Conservation (phyloP, 37 sponge, comb jelly and placozoan species). For the Bolinopsis microptera region DNA sequence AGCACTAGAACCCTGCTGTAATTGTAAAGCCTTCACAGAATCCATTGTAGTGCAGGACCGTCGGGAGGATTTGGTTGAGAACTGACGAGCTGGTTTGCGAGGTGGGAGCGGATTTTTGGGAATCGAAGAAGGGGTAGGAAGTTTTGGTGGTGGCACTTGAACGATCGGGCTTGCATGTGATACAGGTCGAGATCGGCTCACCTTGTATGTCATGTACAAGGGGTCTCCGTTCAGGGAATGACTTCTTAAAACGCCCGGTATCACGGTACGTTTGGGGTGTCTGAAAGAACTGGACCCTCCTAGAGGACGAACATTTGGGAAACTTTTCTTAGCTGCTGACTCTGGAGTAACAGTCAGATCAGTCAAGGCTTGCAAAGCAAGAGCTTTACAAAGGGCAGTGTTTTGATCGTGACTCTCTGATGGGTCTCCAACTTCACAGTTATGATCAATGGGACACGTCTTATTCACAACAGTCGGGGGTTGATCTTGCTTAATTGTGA, state of each 20-base stretch:
- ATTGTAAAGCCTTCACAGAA: neutral
- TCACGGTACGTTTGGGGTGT: neutral
- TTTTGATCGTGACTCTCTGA: neutral
- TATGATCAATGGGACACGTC: neutral
- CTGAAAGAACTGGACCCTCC: neutral
- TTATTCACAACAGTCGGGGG: neutral
- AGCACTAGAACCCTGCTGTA: neutral
- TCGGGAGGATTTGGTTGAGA: neutral
- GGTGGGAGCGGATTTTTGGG: neutral
- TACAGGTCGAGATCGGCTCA: neutral
- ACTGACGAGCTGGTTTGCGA: neutral
- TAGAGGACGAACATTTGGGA: neutral
- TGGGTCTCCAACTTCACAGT: neutral
- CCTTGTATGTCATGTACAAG: neutral
- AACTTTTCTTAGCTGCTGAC: neutral
- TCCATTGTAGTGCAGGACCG: neutral
- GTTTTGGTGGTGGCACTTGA: neutral
- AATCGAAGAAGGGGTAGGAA: neutral
- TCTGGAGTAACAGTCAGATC: neutral
- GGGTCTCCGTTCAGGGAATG: neutral
- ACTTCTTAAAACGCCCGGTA: neutral
- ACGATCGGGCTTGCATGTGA: neutral
- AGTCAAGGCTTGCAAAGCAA: neutral
- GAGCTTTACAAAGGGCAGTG: neutral
- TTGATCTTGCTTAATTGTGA: neutral